Base-by-base conservation (phyloP, 2,888 invertebrate genomes). In the Chalcis sispes region DNA sequence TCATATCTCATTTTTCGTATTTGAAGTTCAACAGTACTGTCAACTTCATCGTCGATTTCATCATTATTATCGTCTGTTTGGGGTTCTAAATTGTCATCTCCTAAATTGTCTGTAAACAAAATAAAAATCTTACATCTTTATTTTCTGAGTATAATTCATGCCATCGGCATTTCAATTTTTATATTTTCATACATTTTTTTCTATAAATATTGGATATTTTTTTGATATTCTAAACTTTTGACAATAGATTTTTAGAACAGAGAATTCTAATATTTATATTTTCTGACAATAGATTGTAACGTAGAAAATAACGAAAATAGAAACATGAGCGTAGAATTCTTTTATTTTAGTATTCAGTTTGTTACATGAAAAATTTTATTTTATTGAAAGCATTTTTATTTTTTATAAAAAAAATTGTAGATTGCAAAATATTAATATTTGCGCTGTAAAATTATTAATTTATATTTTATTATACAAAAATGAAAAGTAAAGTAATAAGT, bases 1-100 rank as follows among this genome's bases (percentile, higher is more conserved):
- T 97, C 95, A 79, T 93, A 92, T 78, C 96, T 91, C 85, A 93
- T 92, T 85, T 93, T 94, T 65, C 96, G 91, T 95, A 95, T 96
- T 80, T 93, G 90, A 80, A 93, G 92, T 83, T 96, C 96, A 64
- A 91, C 92, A 81, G 94, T 93, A 59, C 91, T 91, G 72, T 94
- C 95, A 29, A 77, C 36, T 40, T 79, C 77, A 64, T 95, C 94
- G 81, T 91, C 90, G 56, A 81, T 82, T 2, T 81, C 85, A 5
- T 84, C 84, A 42, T 85, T 87, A 32, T 86, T 89, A 25, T 89
- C 89, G 8, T 61, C 59, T 2, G 66, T 36, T 67, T 70, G 72
- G 15, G 77, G 77, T 23, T 86, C 84, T n/a, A 86, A 85, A n/a
- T 89, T 90, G 20, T 89, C 89, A 75, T 89, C 85, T 79, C 86